Base-by-base conservation (phyloP, 2,113 vertebrate genomes). In the Verasper variegatus region DNA sequence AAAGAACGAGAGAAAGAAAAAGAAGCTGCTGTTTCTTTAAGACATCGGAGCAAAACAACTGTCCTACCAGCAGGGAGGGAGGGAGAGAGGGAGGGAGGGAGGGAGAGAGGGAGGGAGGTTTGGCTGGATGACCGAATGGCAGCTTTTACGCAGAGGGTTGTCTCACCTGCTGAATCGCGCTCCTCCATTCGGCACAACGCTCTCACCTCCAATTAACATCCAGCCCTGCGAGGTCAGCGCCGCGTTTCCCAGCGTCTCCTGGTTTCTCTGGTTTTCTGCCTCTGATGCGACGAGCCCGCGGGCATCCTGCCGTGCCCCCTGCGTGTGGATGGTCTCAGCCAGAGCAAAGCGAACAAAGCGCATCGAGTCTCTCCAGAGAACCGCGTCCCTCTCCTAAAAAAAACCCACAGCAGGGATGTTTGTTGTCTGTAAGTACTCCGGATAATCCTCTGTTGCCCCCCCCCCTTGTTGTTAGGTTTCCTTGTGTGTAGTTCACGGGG, bases 131-230 rank as follows among this genome's bases (percentile, higher is more conserved):
- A 81, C 87, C 90, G 88, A 89, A 92, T 93, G 91, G 91, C 89
- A 91, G 90, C 90, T 71, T 90, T 91, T 89, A 91, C 91, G 91
- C 89, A 91, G 87, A 91, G 89, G 81, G 75, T 75, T 54, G 88
- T 89, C 93, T 94, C 93, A 95, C 94, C 94, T 95, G 94, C 94
- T 91, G 86, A 89, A 93, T 91, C 90, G 70, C 93, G 74, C 92
- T 89, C 71, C 91, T 71, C 84, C 89, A 74, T 78, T 84, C 89
- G 83, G 71, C 83, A 55, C 82, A 83, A 80, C 83, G 78, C 85
- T 76, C 80, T 70, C 71, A 45, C 77, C 69, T 81, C 74, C 92
- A 91, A 91, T 92, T 92, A 90, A 91, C 86, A 88, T 83, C 71
- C 83, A 63, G 66, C 78, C 45, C 45, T 1, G 71, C 35, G 72